Evolutionary conservation across 2,888 invertebrate species (phyloP), one percentile per base, ranked within the genome.

Genomic region (Eumerus sabulonum): DNA sequence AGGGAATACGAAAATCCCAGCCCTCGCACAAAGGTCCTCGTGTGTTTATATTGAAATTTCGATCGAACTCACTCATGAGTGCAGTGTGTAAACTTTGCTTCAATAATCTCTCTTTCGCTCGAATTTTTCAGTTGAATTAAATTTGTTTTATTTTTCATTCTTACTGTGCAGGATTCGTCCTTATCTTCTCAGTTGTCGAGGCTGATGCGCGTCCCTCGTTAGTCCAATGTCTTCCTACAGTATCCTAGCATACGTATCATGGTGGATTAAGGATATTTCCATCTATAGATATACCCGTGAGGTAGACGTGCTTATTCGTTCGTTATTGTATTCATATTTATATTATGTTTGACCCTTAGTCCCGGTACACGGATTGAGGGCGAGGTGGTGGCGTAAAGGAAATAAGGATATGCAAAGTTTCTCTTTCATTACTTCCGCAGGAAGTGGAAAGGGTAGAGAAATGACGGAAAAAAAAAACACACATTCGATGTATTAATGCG

Each of bases 261-360:
- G 27, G 9, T 47, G 53, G 60, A 47, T 70, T 53, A 53, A 70
- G 36, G 53, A 45, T 53, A 47, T 60, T 40, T 40, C 40, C 40
- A 42, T 19, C 19, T 35, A 44, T 54, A 54, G 19, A 13, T 64
- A 1, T 36, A 5, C 18, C 13, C 1, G 2, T 47, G 0, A 14
- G 0, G 9, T 16, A n/a, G 12, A 38, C 36, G 18, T 13, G 16
- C 40, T 48, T 27, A 16, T 35, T 18, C 35, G 18, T 5, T 66
- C 40, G 16, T 48, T 42, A 66, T 56, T 56, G 45, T 56, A 48
- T 70, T 62, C 48, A 62, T 70, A 57, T 57, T 50, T 50, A 48
- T 40, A n/a, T 47, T 56, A 11, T 45, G 13, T 36, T 12, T 11
- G 14, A 53, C 17, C 53, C 38, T 13, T 19, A 2, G 14, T 5